Conservation (phyloP, 2,797 vertebrate species). For the Clarias platycephalus region DNA sequence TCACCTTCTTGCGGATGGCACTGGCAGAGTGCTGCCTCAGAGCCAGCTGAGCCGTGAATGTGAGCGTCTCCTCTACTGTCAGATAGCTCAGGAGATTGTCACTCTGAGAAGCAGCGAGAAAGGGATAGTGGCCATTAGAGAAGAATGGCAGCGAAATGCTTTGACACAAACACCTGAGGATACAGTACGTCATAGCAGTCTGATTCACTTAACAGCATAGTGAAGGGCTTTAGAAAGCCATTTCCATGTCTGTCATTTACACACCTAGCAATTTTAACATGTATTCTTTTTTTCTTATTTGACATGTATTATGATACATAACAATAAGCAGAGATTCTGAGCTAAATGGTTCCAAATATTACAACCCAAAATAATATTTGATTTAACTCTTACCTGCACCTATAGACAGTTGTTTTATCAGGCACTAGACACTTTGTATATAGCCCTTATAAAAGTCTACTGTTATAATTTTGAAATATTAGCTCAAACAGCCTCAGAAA, state of each 20-base stretch:
- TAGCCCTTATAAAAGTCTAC: not conserved
- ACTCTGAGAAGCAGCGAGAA: conserved; percentile 68
- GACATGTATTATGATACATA: not conserved
- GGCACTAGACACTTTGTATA: not conserved
- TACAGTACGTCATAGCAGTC: conserved; percentile 9
- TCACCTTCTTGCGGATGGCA: conserved; percentile 84
- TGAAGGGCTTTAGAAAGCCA: conserved; percentile 1
- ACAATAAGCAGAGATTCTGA: not conserved
- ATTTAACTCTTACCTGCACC: not conserved
- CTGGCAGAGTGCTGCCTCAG: conserved; percentile 71
- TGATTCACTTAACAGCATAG: conserved; percentile 3
- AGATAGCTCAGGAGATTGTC: conserved; percentile 89
- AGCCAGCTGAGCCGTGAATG: conserved; percentile 86
- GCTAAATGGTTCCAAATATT: not conserved
- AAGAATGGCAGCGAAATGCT: conserved; percentile 14
- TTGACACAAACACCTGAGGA: conserved; percentile 30
- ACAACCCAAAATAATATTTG: not conserved
- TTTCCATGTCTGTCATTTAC: conserved; percentile 22
- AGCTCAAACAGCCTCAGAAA: too few relatives aligned
- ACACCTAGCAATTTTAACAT: conserved; percentile 3
- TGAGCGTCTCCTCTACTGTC: conserved; percentile 88
- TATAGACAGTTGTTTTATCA: not conserved
- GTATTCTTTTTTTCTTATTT: not conserved
- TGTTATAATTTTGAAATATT: not conserved
- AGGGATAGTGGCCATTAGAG: conserved; percentile 40